Base-by-base conservation (phyloP, 2,113 vertebrate genomes). In the Urocynchramus pylzowi region DNA sequence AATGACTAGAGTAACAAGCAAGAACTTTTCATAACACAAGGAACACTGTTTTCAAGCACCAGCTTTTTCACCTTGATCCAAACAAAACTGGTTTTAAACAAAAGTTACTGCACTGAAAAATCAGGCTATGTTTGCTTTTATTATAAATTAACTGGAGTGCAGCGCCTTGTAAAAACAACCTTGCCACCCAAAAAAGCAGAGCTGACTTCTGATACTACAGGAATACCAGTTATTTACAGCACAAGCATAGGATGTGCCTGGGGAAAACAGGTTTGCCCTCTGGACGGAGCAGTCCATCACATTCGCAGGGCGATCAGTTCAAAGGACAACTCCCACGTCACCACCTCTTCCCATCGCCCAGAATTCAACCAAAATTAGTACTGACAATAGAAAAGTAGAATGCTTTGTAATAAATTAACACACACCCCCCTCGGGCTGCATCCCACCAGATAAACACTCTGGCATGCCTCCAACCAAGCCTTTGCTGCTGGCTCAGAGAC, bases 381-480 rank as follows among this genome's bases (percentile, higher is more conserved):
- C 4, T 15, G 9, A 89, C 67, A 90, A 87, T 27, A 92, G 39
- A 73, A 94, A 97, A 95, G 92, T 54, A 82, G n/a, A 95, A 92
- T 24, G 81, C 77, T 94, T 75, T 65, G 87, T 87, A 96, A 95
- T 95, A 97, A 96, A 92, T 97, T 93, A 95, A 95, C 67, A 71
- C 18, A 59, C 23, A 4, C 11, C 39, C 68, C 42, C 53, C 53
- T 41, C 0, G 2, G 74, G 84, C 84, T 82, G 78, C 79, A 41
- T 19, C 75, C 75, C 28, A 41, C 37, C n/a, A 57, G 84, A 70
- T 49, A 52, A 97, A 87, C 0, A 4, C 71, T 80, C 92, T 57
- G n/a, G 33, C 75, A n/a, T 9, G 28, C n/a, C 75, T 76, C 54
- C 45, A 86, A 71, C 73, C 61, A 30, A 69, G 84, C 5, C 3